Evolutionary conservation across 2,888 invertebrate species (phyloP), one percentile per base, ranked within the genome.

Genomic region (Melieria omissa): DNA sequence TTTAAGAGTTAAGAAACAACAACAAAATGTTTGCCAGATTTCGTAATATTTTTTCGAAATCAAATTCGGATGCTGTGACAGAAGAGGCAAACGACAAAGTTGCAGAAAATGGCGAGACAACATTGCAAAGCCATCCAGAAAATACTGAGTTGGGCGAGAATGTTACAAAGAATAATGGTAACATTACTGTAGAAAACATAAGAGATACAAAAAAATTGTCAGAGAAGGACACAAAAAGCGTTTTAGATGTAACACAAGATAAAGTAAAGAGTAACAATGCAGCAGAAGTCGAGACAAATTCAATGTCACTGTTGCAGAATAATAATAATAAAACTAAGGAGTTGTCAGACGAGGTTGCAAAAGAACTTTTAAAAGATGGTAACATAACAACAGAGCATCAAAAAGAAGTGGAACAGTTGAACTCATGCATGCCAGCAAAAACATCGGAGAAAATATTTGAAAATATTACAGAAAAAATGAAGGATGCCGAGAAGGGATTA

Each of bases 21-120:
- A 6, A 41, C 16, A 79, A 80, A 78, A 85, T 85, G 85, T 86
- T 85, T 81, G 78, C 86, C 73, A 80, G 84, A 78, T 84, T 85
- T 77, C 84, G 83, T 65, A 83, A 85, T 75, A 78, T 86, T 66
- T 84, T 85, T 81, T 82, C 79, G 69, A 85, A 82, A 77, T 76
- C 78, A n/a, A 84, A 78, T 67, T 42, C 58, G 70, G 77, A 74
- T 47, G 54, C 65, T 71, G 70, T 70, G 54, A 58, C 57, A 54
- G 68, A 79, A 70, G 69, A 60, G 70, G 74, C 63, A 67, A 52
- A 42, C 70, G 66, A 57, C 67, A 60, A 55, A 64, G 68, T 73
- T 10, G 61, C 29, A 0, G 67, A 74, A 5, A 46, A 70, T 10
- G 29, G 70, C 9, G 52, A 58, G 9, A 55, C 61, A 8, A 62